These are phyloP conservation scores for Sesia bembeciformis DNA, from an alignment of 2,888 invertebrate genomes.

Conservation along the genomic window DNA sequence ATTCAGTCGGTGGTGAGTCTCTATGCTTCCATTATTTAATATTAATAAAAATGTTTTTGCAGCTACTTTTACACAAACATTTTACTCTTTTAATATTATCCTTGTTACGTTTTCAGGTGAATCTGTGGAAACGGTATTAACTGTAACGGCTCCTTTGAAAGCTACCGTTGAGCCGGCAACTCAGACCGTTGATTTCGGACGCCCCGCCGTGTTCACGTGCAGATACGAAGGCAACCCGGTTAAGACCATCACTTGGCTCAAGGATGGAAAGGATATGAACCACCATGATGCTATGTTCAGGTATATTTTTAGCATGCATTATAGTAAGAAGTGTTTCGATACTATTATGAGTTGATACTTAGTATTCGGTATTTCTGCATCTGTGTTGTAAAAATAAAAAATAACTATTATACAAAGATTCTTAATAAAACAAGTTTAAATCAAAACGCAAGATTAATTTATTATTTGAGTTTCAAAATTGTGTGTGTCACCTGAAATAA, in stretches of 20 bases:
- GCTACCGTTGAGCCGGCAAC: slow-evolving; percentile 91
- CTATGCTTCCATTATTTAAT: background rate
- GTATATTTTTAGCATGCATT: slow-evolving; percentile 18
- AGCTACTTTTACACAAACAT: background rate
- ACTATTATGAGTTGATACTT: too few relatives aligned
- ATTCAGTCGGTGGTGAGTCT: slow-evolving; percentile 86
- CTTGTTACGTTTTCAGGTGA: slow-evolving; percentile 78
- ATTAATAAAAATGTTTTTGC: background rate
- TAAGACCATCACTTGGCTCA: slow-evolving; percentile 92
- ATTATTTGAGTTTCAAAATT: too few relatives aligned
- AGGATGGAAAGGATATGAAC: slow-evolving; percentile 90
- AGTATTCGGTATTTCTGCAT: too few relatives aligned
- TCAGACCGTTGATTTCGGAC: slow-evolving; percentile 94
- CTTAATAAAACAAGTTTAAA: too few relatives aligned
- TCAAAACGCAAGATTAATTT: too few relatives aligned
- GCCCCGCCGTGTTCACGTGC: slow-evolving; percentile 94
- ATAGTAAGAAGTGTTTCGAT: too few relatives aligned
- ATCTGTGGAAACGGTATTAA: slow-evolving; percentile 92
- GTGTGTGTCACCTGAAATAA: too few relatives aligned
- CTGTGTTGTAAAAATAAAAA: too few relatives aligned
- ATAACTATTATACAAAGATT: too few relatives aligned
- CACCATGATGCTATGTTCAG: slow-evolving; percentile 86
- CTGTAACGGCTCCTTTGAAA: slow-evolving; percentile 92
- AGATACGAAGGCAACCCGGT: slow-evolving; percentile 93
- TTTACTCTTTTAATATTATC: background rate